Evolutionary conservation across 2,888 invertebrate species (phyloP).

Genomic region (Rapana venosa): DNA sequence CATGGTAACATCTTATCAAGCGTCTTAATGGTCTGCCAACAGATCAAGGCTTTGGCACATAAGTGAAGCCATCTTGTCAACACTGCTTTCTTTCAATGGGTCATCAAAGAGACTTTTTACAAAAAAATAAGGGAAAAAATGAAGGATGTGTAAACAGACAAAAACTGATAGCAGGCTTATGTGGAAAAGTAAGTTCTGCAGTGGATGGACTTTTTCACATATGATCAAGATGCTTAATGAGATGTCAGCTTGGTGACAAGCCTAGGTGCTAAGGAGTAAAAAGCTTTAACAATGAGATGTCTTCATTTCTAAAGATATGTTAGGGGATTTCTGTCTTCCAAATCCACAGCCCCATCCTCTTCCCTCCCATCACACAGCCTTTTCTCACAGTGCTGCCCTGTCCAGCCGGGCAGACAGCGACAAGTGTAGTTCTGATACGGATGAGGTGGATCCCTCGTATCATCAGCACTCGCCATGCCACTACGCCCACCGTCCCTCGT

Average conservation of each 20-base stretch:
- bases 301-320: background rate
- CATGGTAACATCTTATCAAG: too few species aligned
- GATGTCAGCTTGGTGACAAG: background rate
- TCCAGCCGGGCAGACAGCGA: constrained; percentile 55
- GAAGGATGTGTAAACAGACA: too few species aligned
- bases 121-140: too few species aligned
- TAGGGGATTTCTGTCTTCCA: background rate
- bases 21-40: too few species aligned
- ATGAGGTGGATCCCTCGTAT: background rate
- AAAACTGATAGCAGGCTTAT: too few species aligned
- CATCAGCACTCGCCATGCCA: background rate
- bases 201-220: background rate
- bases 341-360: background rate
- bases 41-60: too few species aligned
- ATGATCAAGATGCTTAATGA: background rate
- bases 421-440: constrained; percentile 52
- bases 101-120: too few species aligned
- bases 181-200: background rate
- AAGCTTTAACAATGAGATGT: background rate
- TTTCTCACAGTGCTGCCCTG: constrained; percentile 51
- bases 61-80: too few species aligned
- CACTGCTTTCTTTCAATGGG: too few species aligned
- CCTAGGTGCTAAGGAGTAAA: background rate
- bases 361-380: background rate
- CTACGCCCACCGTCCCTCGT: background rate